A percentile compares a stretch with the other conserved stretches of the same genome.
Conservation (phyloP, 2,797 vertebrate genomes). For the Siniperca scherzeri region DNA sequence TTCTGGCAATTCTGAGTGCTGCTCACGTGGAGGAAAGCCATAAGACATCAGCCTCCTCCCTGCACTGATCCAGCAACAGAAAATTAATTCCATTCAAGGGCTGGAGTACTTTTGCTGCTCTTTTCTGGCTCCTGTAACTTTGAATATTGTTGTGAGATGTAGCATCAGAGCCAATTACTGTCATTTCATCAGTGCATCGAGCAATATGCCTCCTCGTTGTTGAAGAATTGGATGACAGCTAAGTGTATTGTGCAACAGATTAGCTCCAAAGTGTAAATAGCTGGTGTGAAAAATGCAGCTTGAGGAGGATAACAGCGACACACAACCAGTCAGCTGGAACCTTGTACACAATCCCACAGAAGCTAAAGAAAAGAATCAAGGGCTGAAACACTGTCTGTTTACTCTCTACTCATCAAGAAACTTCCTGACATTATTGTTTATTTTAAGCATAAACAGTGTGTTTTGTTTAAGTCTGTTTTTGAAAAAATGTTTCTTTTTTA, state of each 20-base stretch:
- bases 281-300: constrained; percentile 28
- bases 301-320: constrained; percentile 1
- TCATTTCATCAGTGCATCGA: constrained; percentile 6
- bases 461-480: constrained; percentile 1
- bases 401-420: not conserved
- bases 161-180: constrained; percentile 9
- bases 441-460: not conserved
- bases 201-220: not conserved
- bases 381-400: constrained; percentile 19
- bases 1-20: constrained; percentile 33
- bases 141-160: not conserved
- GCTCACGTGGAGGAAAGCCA: constrained; percentile 49
- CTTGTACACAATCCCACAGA: constrained; percentile 5
- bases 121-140: constrained; percentile 8
- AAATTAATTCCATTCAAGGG: constrained; percentile 24
- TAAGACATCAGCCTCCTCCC: constrained; percentile 34
- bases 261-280: constrained; percentile 13
- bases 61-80: constrained; percentile 21
- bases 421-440: constrained; percentile 23
- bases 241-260: constrained; percentile 6
- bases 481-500: not conserved
- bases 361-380: constrained; percentile 5
- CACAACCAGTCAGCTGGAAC: constrained; percentile 36
- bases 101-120: not conserved
- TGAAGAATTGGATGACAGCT: constrained; percentile 6